Conservation (phyloP, 2,113 vertebrate species). For the Tychaedon coryphoeus region DNA sequence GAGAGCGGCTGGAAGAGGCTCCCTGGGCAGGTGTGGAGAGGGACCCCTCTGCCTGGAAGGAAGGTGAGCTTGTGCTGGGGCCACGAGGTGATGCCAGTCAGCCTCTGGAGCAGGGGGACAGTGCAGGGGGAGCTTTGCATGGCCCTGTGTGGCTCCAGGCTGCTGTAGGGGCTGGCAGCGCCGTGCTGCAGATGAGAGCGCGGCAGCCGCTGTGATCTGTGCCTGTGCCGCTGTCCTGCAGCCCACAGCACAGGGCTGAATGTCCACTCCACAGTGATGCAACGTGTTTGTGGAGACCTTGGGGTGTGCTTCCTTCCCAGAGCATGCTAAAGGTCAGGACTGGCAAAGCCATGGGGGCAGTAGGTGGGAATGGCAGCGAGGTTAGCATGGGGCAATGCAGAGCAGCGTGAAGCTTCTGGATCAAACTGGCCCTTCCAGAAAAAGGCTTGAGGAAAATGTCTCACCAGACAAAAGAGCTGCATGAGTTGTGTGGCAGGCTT, state of each 20-base stretch:
- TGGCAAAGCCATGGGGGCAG: not conserved
- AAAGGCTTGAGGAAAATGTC: not conserved
- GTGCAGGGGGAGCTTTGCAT: too few species aligned
- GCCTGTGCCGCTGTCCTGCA: not conserved
- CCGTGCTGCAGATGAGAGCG: not conserved
- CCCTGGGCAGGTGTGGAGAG: rapidly evolving
- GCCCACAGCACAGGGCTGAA: not conserved
- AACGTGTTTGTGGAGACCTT: slow-evolving; percentile 4
- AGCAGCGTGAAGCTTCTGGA: not conserved
- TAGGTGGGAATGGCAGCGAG: not conserved
- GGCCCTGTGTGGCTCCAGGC: rapidly evolving
- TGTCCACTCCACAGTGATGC: not conserved
- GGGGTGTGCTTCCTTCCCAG: not conserved
- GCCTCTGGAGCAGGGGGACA: not conserved
- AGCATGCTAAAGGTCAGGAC: not conserved
- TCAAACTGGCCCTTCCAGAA: not conserved
- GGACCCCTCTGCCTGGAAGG: not conserved
- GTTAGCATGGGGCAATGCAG: rapidly evolving
- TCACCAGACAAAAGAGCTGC: not conserved
- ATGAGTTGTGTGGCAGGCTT: not conserved
- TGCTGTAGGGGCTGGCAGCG: not conserved
- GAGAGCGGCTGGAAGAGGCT: rapidly evolving
- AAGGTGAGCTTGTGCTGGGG: rapidly evolving
- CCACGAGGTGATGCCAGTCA: not conserved
- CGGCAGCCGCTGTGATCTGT: rapidly evolving